A percentile compares a stretch with the other conserved stretches of the same genome.
phyloP scores from a whole-genome alignment of 2,888 invertebrate genomes.

The Scrobipalpa atriplicella region DNA sequence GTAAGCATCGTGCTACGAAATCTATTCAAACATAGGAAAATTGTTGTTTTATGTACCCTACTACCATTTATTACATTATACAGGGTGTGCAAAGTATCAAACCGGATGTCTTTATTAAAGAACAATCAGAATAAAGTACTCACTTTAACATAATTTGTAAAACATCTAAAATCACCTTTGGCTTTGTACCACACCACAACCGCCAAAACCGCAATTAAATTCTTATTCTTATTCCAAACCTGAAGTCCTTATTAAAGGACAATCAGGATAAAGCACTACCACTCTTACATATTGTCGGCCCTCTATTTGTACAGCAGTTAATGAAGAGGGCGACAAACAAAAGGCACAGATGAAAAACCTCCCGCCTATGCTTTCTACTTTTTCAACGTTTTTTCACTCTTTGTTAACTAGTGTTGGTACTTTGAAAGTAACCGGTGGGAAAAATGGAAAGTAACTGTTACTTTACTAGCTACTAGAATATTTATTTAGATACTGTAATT shows the following conservation, averaged over 20 bases:
- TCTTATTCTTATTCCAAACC: constrained; percentile 38
- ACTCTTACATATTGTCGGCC: constrained; percentile 42
- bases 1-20: too few relatives aligned
- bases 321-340: constrained; percentile 49
- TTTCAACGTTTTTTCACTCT: constrained; percentile 38
- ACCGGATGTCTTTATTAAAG: constrained; percentile 23
- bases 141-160: constrained; percentile 39
- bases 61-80: too few relatives aligned
- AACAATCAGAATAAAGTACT: constrained; percentile 30
- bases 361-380: constrained; percentile 40
- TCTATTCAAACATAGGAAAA: too few relatives aligned
- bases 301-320: constrained; percentile 41
- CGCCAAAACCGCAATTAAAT: background rate
- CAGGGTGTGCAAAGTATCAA: too few relatives aligned
- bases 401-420: constrained; percentile 16
- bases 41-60: too few relatives aligned
- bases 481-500: too few relatives aligned
- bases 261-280: constrained; percentile 30
- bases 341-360: constrained; percentile 49
- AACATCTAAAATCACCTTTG: too few relatives aligned
- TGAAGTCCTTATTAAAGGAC: constrained; percentile 24
- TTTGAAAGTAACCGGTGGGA: background rate
- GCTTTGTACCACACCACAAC: background rate
- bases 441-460: background rate
- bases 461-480: background rate